Evolutionary conservation across 2,797 vertebrate species (phyloP), one percentile per base, ranked within the genome.

Genomic region (Ptychadena robeensis): DNA sequence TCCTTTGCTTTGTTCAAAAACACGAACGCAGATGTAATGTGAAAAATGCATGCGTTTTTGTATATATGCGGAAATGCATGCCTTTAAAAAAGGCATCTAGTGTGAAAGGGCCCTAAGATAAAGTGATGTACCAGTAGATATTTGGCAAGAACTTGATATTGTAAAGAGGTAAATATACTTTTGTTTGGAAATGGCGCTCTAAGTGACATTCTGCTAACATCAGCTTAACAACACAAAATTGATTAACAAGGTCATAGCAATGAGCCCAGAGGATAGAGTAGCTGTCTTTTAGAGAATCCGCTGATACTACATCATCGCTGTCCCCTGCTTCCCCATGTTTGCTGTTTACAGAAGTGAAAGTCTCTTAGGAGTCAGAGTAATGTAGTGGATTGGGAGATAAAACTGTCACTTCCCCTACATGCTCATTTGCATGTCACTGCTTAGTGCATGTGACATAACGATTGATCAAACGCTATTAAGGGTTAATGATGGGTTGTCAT

Each of bases 161-260:
- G 8, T 22, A 22, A 53, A 53, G 44, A n/a, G 0, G 18, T 22
- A 22, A 22, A 53, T 22, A 53, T 5, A 53, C 15, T 22, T 22
- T 22, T 53, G 8, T 53, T 53, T 18, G 8, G 18, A 53, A 53
- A 22, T 4, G 18, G 44, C 22, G 15, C 18, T 22, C 44, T 22
- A 61, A 28, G 25, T 37, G 32, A 74, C n/a, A 61, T 74, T 31
- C 64, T 35, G 73, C 30, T 6, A 31, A 25, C 75, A 70, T 40
- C 72, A 76, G 68, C 73, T 59, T 9, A 71, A 73, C 59, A 59
- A 40, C 28, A 40, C 30, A 59, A 65, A 64, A 83, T 83, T 79
- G 79, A 83, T 68, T 75, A 83, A 14, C 69, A 67, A 28, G 67
- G 75, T 73, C 74, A 83, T 59, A 57, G 12, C 70, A 79, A 83